Percentiles rank a stretch among this genome's conserved stretches.
These are phyloP conservation scores for Danio rerio DNA, from an alignment of 2,113 vertebrate genomes.

Conservation along the genomic window DNA sequence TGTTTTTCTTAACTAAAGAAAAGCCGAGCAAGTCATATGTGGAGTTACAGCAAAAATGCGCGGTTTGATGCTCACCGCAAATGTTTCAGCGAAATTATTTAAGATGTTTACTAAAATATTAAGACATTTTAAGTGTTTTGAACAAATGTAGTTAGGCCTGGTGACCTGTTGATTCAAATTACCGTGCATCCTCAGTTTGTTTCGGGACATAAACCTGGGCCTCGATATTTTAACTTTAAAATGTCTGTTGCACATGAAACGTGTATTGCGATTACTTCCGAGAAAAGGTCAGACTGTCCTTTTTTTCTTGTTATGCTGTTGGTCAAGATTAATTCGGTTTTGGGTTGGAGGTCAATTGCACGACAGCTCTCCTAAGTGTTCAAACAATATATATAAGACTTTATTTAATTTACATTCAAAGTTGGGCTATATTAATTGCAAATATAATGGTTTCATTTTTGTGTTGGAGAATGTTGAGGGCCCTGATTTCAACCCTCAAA, in stretches of 20 bases:
- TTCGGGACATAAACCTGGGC: not conserved
- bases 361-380: not conserved
- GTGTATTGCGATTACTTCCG: not conserved
- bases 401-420: not conserved
- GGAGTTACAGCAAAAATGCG: not conserved
- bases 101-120: not conserved
- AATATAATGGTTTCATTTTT: not conserved
- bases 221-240: not conserved
- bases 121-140: not conserved
- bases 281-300: not conserved
- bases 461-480: not conserved
- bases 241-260: not conserved
- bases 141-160: not conserved
- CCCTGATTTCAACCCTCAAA: not conserved
- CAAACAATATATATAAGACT: not conserved
- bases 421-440: too few relatives aligned
- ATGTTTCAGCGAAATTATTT: not conserved
- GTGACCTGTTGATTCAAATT: conserved; percentile 12
- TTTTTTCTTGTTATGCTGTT: not conserved
- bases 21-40: not conserved
- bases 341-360: not conserved
- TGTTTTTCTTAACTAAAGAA: not conserved
- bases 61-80: not conserved
- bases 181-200: not conserved
- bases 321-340: not conserved